A percentile compares a stretch with the other conserved stretches of the same genome.
Conservation (phyloP, 2,888 invertebrate species). For the Chalcosyrphus nemorum region DNA sequence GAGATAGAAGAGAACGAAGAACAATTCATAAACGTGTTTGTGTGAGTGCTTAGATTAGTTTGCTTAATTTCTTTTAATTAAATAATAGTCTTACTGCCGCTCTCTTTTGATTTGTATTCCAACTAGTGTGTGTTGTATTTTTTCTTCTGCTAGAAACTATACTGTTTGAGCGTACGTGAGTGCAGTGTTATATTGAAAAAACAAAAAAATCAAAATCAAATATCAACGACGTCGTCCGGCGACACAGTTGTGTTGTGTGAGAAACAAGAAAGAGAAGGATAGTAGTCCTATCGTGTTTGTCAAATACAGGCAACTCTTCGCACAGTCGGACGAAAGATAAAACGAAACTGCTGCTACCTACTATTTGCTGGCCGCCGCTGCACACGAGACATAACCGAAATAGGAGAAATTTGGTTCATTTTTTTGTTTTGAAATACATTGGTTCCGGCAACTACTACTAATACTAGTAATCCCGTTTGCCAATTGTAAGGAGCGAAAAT, state of each 20-base stretch:
- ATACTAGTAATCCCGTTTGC: background rate
- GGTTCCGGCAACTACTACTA: background rate
- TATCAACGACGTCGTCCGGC: conserved; percentile 30
- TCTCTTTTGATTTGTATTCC: conserved; percentile 27
- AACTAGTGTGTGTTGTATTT: conserved; percentile 2
- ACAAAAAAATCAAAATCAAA: background rate
- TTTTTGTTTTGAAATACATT: conserved; percentile 37
- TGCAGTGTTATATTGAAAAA: background rate
- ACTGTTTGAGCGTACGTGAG: background rate
- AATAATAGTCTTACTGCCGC: conserved; percentile 35
- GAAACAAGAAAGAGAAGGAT: conserved; percentile 12
- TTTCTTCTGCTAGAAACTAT: background rate
- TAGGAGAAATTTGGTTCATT: conserved; percentile 5
- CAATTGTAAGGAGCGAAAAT: background rate
- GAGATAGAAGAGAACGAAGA: conserved; percentile 21
- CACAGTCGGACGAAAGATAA: conserved; percentile 8
- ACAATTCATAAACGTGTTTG: background rate
- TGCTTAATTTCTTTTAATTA: conserved; percentile 41
- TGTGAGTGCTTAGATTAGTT: conserved; percentile 27
- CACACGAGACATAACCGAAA: conserved; percentile 41
- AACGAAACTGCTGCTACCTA: conserved; percentile 12
- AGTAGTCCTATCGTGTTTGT: conserved; percentile 2
- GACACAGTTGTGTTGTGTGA: background rate
- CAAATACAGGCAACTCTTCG: background rate
- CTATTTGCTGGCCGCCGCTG: background rate